Percentiles rank a stretch among this genome's conserved stretches.
These are phyloP conservation scores for Armadillidium nasatum DNA, from an alignment of 1,140 invertebrate species.

Conservation along the genomic window DNA sequence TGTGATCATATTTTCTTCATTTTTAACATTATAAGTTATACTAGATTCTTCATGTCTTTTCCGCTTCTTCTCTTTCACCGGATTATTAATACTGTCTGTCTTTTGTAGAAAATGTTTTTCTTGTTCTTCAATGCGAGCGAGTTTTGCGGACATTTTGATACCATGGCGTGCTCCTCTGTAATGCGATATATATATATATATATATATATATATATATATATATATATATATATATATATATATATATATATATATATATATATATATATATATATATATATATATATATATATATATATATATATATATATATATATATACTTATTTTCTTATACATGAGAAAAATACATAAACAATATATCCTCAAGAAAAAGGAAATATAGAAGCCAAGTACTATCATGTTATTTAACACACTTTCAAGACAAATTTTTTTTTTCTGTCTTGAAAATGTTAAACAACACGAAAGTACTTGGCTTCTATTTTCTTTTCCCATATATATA, in stretches of 20 bases:
- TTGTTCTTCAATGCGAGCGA: background rate
- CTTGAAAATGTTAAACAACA: too few relatives aligned
- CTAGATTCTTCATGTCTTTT: too few relatives aligned
- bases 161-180: slow-evolving; percentile 4
- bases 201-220: background rate
- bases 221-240: background rate
- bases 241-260: background rate
- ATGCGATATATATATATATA: background rate
- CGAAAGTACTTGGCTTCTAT: too few relatives aligned
- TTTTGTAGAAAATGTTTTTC: background rate
- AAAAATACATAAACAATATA: background rate
- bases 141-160: background rate
- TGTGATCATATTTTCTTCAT: too few relatives aligned
- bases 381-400: too few relatives aligned
- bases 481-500: too few relatives aligned
- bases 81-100: too few relatives aligned
- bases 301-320: background rate
- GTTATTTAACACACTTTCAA: too few relatives aligned
- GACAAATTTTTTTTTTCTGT: too few relatives aligned
- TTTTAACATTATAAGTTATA: too few relatives aligned
- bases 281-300: background rate
- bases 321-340: background rate
- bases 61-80: too few relatives aligned
- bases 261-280: background rate
- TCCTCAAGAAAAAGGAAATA: background rate